Base-by-base conservation (phyloP, 1,140 invertebrate genomes). In the Cyrtorhinus lividipennis region DNA sequence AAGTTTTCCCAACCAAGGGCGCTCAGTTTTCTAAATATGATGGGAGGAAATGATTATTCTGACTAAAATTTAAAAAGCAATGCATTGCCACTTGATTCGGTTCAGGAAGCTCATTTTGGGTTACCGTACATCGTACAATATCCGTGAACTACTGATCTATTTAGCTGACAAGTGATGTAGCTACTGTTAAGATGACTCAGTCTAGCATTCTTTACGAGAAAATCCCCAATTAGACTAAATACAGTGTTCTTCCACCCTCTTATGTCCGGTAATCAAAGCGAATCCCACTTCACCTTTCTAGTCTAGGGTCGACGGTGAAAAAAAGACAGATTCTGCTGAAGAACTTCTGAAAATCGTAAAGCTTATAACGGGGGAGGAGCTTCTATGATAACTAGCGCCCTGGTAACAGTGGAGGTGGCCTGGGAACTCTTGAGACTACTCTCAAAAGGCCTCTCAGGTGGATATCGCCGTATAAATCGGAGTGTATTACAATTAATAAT, bases 401-500 rank as follows among this genome's bases (percentile, higher is more conserved):
- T 53, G 10, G 48, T 10, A 53, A 53, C 48, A 8, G 48, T 53
- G 48, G 48, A 22, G 8, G 48, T 5, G 18, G 48, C 48, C 8
- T 53, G 48, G 48, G 48, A 53, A 53, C 48, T 53, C 3, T 10
- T 13, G 48, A 12, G 48, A 20, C 20, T 53, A 5, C 20, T 53
- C 5, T 12, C 48, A 13, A 20, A 53, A 20, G 3, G 48, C 10
- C 48, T 20, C n/a, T n/a, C n/a, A n/a, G n/a, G 12, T 3, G 10
- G 48, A 20, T 53, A 53, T 53, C 48, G 20, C 48, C 48, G 10
- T 22, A 15, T 53, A 53, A 53, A 53, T 53, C 48, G 48, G 48
- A n/a, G 48, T 53, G 48, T 53, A 53, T 53, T 53, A 53, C 48
- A 53, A 53, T 53, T 53, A 53, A 53, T 53, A 53, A 53, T 53